Conservation (phyloP, 2,797 vertebrate genomes). For the Vireo griseus region DNA sequence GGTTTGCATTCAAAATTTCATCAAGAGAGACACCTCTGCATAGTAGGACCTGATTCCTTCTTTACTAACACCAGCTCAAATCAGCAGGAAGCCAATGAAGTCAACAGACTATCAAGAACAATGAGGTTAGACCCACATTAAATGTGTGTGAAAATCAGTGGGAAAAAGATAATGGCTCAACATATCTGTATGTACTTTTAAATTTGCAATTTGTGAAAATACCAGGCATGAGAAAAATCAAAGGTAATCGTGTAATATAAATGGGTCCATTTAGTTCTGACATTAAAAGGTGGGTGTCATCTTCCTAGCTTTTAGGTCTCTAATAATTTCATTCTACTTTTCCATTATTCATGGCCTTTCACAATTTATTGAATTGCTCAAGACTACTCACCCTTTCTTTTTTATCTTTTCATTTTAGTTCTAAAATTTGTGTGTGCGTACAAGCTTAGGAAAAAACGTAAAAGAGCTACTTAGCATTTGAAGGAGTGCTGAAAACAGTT, state of each 20-base stretch:
- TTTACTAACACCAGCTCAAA: not conserved
- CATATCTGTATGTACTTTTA: not conserved
- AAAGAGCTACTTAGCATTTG: conserved; percentile 46
- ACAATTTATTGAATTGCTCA: not conserved
- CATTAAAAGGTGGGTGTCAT: conserved; percentile 37
- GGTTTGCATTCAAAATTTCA: not conserved
- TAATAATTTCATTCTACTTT: not conserved
- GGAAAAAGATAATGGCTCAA: not conserved
- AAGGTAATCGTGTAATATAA: not conserved
- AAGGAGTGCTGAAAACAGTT: conserved; percentile 45
- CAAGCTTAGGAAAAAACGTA: conserved; percentile 16
- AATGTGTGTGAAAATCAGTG: not conserved
- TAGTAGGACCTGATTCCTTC: not conserved
- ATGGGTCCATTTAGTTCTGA: conserved; percentile 32
- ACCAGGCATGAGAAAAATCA: conserved; percentile 3
- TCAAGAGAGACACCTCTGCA: accelerated
- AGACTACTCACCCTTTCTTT: conserved; percentile 25
- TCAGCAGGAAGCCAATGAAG: not conserved
- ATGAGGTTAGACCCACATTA: not conserved
- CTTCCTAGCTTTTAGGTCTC: not conserved
- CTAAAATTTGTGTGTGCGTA: conserved; percentile 1
- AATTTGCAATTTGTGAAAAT: not conserved
- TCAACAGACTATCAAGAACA: not conserved
- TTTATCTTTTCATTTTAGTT: conserved; percentile 34
- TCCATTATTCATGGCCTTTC: conserved; percentile 52